Base-by-base conservation (phyloP, 2,797 vertebrate species). In the Cyclura pinguis region DNA sequence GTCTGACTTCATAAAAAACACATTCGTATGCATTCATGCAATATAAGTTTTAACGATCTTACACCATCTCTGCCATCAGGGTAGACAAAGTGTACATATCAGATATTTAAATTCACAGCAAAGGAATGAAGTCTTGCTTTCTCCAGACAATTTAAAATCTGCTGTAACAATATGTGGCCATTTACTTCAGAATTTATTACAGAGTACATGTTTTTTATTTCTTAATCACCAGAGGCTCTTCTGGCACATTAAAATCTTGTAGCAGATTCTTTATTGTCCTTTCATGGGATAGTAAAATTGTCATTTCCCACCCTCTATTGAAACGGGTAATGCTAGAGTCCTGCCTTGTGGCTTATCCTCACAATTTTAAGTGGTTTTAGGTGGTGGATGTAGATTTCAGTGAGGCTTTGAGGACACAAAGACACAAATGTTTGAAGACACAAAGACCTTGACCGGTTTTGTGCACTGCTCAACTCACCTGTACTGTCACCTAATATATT, bases 161-260 rank as follows among this genome's bases (percentile, higher is more conserved):
- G 89, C 89, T 84, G 10, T 64, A 84, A 35, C 73, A 77, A 84
- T 89, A n/a, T 78, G 42, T 78, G 73, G 42, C 12, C 4, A 14
- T 38, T 84, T 84, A 27, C 29, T 38, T 91, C 47, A 24, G 64
- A 20, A 81, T 93, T 69, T 13, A 42, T 90, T 76, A 52, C 13
- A 76, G 72, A 84, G 35, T 83, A 50, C 38, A 32, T 38, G 24
- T 47, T 42, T 35, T 12, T 38, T 27, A 14, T 42, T 32, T 20
- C 29, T 72, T 88, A 35, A n/a, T 87, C 2, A 0, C 62, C 88
- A 86, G 38, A 47, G 87, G 2, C 74, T 90, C 50, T 80, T n/a
- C 20, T 0, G 0, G 2, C 93, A 67, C 84, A 27, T 77, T 86
- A 88, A 88, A 87, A 62, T 91, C 0, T 50, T 7, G 77, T 22